phyloP scores from a whole-genome alignment of 1,140 invertebrate species.

The Dryas iulia region DNA sequence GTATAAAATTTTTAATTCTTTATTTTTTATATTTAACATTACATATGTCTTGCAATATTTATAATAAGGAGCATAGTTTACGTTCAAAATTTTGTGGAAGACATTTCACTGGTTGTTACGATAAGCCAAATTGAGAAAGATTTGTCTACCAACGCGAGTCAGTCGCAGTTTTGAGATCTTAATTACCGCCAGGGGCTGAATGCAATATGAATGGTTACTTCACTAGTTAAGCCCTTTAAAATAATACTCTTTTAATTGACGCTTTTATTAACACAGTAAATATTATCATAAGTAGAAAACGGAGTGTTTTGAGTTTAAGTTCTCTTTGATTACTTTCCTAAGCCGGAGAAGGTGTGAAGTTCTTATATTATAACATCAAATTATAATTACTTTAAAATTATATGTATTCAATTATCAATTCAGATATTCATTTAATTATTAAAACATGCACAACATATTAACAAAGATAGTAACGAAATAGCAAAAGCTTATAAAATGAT shows the following conservation, averaged over 20 bases:
- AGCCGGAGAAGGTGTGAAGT: too few relatives aligned
- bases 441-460: too few relatives aligned
- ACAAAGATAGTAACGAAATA: background rate
- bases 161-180: slow-evolving; percentile 63
- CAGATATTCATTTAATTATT: too few relatives aligned
- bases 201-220: slow-evolving; percentile 52
- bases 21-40: background rate
- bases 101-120: slow-evolving; percentile 20
- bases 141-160: slow-evolving; percentile 32
- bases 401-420: too few relatives aligned
- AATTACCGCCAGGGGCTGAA: slow-evolving; percentile 63
- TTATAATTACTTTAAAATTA: too few relatives aligned
- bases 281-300: too few relatives aligned
- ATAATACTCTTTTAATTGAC: slow-evolving; percentile 33
- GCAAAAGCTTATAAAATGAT: background rate
- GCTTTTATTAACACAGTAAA: background rate
- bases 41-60: background rate
- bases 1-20: too few relatives aligned
- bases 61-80: background rate
- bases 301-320: too few relatives aligned
- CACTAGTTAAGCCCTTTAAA: slow-evolving; percentile 42
- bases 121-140: slow-evolving; percentile 32
- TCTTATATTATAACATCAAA: too few relatives aligned
- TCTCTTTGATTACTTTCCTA: too few relatives aligned
- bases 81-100: background rate